Evolutionary conservation across 2,797 vertebrate genomes (phyloP).

Genomic region (Zonotrichia albicollis): DNA sequence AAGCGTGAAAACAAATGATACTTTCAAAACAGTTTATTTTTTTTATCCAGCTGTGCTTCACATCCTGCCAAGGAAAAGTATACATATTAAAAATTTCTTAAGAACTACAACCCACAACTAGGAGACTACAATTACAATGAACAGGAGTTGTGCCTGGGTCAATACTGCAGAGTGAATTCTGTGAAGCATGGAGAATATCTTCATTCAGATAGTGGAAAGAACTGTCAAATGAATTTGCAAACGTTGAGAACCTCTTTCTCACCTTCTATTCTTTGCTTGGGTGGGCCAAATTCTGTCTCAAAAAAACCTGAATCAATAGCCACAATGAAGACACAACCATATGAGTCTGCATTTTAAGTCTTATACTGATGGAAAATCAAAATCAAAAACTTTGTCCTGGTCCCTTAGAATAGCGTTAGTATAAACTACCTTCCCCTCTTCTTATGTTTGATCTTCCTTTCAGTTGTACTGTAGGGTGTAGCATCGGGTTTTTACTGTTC

Average conservation of each 20-base stretch:
- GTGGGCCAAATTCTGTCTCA: neutral
- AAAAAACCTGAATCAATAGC: neutral
- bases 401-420: neutral
- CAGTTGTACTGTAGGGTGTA: neutral
- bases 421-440: neutral
- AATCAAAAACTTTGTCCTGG: neutral
- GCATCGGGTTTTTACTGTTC: neutral
- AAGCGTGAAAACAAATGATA: conserved; percentile 39
- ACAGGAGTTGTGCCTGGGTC: neutral
- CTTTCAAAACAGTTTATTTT: conserved; percentile 24
- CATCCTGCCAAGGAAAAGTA: neutral
- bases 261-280: neutral
- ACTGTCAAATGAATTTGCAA: neutral
- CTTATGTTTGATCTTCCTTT: neutral
- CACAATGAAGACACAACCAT: neutral
- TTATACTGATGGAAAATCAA: neutral
- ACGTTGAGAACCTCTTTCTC: neutral
- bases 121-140: neutral
- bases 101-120: neutral
- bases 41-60: conserved; percentile 35
- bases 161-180: neutral
- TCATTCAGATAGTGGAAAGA: neutral
- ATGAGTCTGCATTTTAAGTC: neutral
- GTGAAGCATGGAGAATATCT: neutral
- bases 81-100: neutral